A percentile compares a stretch with the other conserved stretches of the same genome.
Conservation (phyloP, 2,888 invertebrate species). For the Caenorhabditis zanzibari region DNA sequence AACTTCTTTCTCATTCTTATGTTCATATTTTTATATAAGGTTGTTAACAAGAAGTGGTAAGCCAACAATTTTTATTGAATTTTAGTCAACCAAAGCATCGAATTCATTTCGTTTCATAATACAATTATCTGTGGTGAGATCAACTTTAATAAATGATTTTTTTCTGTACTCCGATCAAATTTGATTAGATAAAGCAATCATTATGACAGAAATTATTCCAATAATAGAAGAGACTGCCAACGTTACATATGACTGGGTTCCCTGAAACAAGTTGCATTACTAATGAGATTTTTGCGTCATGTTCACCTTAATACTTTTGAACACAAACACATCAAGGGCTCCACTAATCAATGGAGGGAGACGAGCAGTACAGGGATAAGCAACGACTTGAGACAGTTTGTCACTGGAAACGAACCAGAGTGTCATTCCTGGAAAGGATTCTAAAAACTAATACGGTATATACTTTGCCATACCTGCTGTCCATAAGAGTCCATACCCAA, state of each 20-base stretch:
- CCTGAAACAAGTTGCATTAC: constrained; percentile 28
- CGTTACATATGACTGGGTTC: constrained; percentile 70
- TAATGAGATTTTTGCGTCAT: not conserved
- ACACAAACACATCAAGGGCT: constrained; percentile 78
- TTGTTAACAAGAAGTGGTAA: too few relatives aligned
- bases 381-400: constrained; percentile 84
- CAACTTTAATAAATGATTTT: not conserved
- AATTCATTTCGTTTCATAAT: constrained; percentile 7
- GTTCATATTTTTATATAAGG: too few relatives aligned
- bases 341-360: constrained; percentile 81
- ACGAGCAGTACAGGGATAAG: constrained; percentile 85
- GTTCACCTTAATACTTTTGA: constrained; percentile 73
- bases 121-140: constrained; percentile 20
- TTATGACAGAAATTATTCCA: constrained; percentile 77
- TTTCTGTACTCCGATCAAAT: constrained; percentile 31
- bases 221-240: constrained; percentile 71
- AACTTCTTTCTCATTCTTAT: too few relatives aligned
- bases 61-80: too few relatives aligned
- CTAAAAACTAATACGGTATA: not conserved
- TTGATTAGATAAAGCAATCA: constrained; percentile 79
- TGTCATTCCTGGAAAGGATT: constrained; percentile 79
- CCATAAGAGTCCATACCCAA: constrained; percentile 78
- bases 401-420: constrained; percentile 85
- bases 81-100: not conserved
- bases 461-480: constrained; percentile 51